A percentile compares a stretch with the other conserved stretches of the same genome.
These are phyloP conservation scores for Pterostichus madidus DNA, from an alignment of 2,888 invertebrate genomes.

Conservation along the genomic window DNA sequence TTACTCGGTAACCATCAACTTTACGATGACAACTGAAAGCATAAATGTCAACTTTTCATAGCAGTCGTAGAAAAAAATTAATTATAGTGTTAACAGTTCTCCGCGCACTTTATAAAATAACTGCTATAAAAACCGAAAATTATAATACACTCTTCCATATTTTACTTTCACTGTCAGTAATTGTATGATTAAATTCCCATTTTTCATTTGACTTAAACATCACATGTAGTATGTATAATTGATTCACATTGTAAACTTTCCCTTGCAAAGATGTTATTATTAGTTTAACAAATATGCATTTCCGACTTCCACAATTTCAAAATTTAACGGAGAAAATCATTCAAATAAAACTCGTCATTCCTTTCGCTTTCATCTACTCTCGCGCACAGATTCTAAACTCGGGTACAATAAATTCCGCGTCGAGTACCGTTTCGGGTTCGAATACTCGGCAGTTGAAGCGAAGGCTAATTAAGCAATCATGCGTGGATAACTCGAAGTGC, in stretches of 20 bases:
- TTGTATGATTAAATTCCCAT: slow-evolving; percentile 43
- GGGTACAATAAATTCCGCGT: neutral
- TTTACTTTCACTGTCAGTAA: slow-evolving; percentile 35
- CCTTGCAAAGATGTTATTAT: slow-evolving; percentile 7
- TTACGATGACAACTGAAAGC: no score
- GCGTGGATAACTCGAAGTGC: slow-evolving; percentile 9
- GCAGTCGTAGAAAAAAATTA: no score
- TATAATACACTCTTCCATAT: neutral
- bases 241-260: slow-evolving; percentile 36
- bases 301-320: neutral
- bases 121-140: slow-evolving; percentile 29
- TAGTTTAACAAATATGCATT: neutral
- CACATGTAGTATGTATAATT: slow-evolving; percentile 23
- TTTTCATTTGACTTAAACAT: neutral
- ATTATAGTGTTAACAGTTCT: neutral
- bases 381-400: neutral
- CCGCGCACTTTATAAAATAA: neutral
- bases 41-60: no score
- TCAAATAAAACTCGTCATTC: no score
- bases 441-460: neutral
- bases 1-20: no score
- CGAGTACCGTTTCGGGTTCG: neutral
- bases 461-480: slow-evolving; percentile 14
- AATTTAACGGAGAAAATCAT: no score
- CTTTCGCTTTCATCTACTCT: neutral